Evolutionary conservation across 2,888 invertebrate genomes (phyloP), one percentile per base, ranked within the genome.

Genomic region (Myopa tessellatipennis): DNA sequence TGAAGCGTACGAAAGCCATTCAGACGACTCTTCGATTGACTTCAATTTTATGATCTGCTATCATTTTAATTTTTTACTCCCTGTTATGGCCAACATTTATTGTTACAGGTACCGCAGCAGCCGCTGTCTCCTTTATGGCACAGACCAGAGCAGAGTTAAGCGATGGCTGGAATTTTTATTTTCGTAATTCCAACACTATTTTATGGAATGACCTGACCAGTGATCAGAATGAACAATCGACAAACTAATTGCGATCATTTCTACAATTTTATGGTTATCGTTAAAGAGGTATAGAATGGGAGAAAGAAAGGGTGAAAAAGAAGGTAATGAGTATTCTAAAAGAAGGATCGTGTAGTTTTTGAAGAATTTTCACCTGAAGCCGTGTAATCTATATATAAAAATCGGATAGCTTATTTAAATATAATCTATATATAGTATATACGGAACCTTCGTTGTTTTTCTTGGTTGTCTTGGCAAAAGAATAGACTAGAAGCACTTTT

Each of bases 1-100:
- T 8, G 10, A 50, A 50, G 79, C 82, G 82, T 83, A 83, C 85
- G 85, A 85, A 85, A 85, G 85, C 85, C 84, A 85, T 85, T 85
- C 83, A 36, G 34, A 69, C 50, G 26, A 26, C 4, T 84, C 83
- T 84, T 82, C 84, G 78, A 75, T 77, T 78, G 77, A 79, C 76
- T 73, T 65, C 45, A 26, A 63, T 52, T 82, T 84, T 84, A 84
- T 83, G 83, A 84, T 81, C 83, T 82, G 84, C 81, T 82, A 83
- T 84, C 80, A 83, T 83, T 82, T 81, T 80, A 79, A 65, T 70
- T 70, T 74, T 65, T 65, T 65, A 52, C n/a, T 72, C 67, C 67
- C 40, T 52, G 61, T 61, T 77, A 72, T 71, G 72, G 76, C 36
- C 34, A 16, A 65, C 34, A 65, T 65, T 65, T 65, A 65, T 65